Percentiles rank a stretch among this genome's conserved stretches.
phyloP scores from a whole-genome alignment of 2,888 invertebrate genomes.

The Patella caerulea region DNA sequence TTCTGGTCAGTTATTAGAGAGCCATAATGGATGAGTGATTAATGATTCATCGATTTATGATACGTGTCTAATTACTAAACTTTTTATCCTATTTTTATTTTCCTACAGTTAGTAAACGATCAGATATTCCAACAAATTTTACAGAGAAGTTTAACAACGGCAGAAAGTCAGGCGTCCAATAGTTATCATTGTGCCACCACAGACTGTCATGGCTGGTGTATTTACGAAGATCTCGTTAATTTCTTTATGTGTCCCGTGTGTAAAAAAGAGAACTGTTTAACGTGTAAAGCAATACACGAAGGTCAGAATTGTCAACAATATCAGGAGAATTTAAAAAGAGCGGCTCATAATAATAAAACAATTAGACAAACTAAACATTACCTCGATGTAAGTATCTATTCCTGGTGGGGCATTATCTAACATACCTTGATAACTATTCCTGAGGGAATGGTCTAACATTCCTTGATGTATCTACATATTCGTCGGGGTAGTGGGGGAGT shows the following conservation, averaged over 20 bases:
- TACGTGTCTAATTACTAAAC: no score
- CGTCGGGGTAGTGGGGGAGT: no score
- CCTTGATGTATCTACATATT: no score
- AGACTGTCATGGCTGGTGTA: constrained; percentile 91
- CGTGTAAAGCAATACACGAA: constrained; percentile 89
- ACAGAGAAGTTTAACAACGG: constrained; percentile 84
- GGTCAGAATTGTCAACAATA: constrained; percentile 86
- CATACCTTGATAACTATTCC: no score
- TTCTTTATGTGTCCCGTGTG: constrained; percentile 89
- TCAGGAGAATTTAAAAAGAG: constrained; percentile 78
- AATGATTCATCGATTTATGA: no score
- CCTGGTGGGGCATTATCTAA: not conserved
- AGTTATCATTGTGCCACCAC: constrained; percentile 92
- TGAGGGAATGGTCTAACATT: no score
- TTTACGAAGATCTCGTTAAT: constrained; percentile 88
- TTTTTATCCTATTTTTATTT: no score
- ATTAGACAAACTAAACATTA: constrained; percentile 83
- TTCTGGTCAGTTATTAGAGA: no score
- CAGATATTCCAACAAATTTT: constrained; percentile 85
- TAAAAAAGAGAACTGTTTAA: constrained; percentile 84
- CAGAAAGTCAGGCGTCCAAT: constrained; percentile 84
- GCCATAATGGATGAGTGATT: no score
- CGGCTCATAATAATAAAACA: constrained; percentile 78
- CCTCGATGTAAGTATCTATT: constrained; percentile 75
- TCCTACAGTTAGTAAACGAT: constrained; percentile 61